These are phyloP conservation scores for Geotrupes spiniger DNA, from an alignment of 2,888 invertebrate genomes.

Conservation along the genomic window DNA sequence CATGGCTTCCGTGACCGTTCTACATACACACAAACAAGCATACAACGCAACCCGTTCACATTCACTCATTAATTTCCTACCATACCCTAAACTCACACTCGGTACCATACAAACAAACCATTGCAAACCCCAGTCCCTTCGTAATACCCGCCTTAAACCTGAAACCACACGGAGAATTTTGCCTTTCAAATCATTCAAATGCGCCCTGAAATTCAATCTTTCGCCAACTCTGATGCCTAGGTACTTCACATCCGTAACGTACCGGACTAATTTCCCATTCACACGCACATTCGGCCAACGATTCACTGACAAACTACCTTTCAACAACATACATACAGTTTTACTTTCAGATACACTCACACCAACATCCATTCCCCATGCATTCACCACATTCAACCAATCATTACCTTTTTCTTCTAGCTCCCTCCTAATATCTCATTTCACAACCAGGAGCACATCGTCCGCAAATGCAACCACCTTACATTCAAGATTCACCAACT, in stretches of 20 bases:
- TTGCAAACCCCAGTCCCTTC: constrained; percentile 21
- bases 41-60: constrained; percentile 17
- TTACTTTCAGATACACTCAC: neutral
- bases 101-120: constrained; percentile 16
- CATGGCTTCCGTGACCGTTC: too few species aligned
- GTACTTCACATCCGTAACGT: neutral
- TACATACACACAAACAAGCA: too few species aligned
- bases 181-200: neutral
- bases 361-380: neutral
- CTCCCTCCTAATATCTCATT: neutral
- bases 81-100: neutral
- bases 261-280: too few species aligned
- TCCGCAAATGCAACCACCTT: neutral
- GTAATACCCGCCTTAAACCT: constrained; percentile 9
- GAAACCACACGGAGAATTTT: neutral
- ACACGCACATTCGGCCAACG: too few species aligned
- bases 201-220: neutral
- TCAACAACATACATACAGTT: neutral
- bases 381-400: neutral
- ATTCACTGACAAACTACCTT: neutral
- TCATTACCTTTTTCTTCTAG: neutral
- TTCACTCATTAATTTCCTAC: constrained; percentile 1
- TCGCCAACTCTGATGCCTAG: neutral
- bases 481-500: neutral
- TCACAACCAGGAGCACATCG: neutral